A percentile compares a stretch with the other conserved stretches of the same genome.
These are phyloP conservation scores for Sciaenops ocellatus DNA, from an alignment of 2,797 vertebrate species.

Conservation along the genomic window DNA sequence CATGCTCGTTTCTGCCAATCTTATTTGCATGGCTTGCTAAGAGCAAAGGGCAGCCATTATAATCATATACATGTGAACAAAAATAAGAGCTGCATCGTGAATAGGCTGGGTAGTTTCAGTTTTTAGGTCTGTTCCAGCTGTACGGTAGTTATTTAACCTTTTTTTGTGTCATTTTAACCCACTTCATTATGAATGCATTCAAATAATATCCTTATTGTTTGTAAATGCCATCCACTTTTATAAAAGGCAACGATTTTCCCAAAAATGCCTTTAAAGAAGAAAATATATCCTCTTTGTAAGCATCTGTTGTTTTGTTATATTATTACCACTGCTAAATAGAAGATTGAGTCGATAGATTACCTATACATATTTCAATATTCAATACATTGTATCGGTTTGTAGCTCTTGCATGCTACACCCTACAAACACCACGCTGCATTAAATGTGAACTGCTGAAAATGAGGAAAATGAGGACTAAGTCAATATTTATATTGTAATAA, in stretches of 20 bases:
- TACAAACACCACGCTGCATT: slow-evolving; percentile 20
- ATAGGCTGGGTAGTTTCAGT: neutral
- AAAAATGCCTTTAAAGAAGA: slow-evolving; percentile 14
- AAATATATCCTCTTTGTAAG: neutral
- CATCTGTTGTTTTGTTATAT: neutral
- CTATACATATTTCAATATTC: neutral
- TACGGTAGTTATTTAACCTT: neutral
- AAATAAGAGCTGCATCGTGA: slow-evolving; percentile 16
- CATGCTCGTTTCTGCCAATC: slow-evolving; percentile 60
- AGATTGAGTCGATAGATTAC: neutral
- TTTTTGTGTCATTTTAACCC: neutral
- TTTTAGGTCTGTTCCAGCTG: neutral
- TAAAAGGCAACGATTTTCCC: slow-evolving; percentile 1
- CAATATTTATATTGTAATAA: slow-evolving; percentile 9
- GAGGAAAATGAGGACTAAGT: neutral
- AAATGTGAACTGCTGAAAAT: neutral
- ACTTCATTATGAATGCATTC: slow-evolving; percentile 9
- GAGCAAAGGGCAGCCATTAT: slow-evolving; percentile 57
- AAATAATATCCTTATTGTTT: slow-evolving; percentile 23
- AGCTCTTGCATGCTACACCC: slow-evolving; percentile 13
- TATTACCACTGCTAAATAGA: slow-evolving; percentile 1
- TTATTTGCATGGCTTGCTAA: slow-evolving; percentile 77
- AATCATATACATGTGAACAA: slow-evolving; percentile 33
- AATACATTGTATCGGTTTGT: neutral
- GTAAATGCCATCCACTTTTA: slow-evolving; percentile 19